Evolutionary conservation across 2,113 vertebrate species (phyloP).

Genomic region (Melanocharis versteri): DNA sequence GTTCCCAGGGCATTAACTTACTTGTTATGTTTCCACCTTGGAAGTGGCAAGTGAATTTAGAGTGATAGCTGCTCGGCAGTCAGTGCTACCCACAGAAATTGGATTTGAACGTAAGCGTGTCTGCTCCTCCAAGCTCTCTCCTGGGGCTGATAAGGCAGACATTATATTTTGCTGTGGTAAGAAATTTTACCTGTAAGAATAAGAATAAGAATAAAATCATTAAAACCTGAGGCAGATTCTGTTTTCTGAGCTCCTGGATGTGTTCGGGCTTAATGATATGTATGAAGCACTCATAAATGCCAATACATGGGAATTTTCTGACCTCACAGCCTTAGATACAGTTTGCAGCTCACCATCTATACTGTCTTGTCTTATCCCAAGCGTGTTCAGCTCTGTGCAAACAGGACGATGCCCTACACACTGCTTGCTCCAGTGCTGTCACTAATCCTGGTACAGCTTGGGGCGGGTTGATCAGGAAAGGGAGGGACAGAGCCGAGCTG

Average conservation of each 20-base stretch:
- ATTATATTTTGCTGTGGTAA: not conserved
- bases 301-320: not conserved
- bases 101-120: not conserved
- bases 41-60: not conserved
- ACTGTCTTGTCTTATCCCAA: not conserved
- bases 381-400: not conserved
- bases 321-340: not conserved
- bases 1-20: not conserved
- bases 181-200: not conserved
- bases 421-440: not conserved
- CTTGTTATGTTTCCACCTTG: not conserved
- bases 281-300: not conserved
- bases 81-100: not conserved
- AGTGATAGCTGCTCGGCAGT: not conserved
- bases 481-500: not conserved
- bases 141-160: not conserved
- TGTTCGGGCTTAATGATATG: not conserved
- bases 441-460: not conserved
- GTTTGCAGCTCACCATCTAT: not conserved
- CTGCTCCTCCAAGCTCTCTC: not conserved
- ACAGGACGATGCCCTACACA: not conserved
- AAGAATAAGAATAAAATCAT: not conserved
- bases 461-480: accelerated
- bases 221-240: not conserved
- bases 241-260: not conserved